These are phyloP conservation scores for Rhizomys pruinosus DNA, from an alignment of 2,113 vertebrate genomes.

Conservation along the genomic window DNA sequence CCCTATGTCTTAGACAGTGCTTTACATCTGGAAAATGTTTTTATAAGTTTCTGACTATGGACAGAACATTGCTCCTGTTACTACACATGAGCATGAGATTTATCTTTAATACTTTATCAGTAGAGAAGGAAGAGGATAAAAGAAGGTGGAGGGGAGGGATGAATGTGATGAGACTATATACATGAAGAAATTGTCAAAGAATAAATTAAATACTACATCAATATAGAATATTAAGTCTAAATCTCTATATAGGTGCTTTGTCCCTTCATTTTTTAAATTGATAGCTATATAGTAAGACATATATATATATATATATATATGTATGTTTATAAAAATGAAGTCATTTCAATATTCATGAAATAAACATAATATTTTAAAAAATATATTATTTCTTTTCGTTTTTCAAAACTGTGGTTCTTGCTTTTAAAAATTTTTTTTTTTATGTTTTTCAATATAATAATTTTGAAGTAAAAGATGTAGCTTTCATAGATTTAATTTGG, in stretches of 20 bases:
- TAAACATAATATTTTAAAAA: too few species aligned
- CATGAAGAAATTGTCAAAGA: not conserved
- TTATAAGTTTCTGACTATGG: not conserved
- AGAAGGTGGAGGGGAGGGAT: not conserved
- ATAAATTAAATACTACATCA: not conserved
- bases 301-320: not conserved
- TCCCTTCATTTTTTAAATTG: slow-evolving; percentile 37
- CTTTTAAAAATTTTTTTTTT: too few species aligned
- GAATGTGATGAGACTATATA: not conserved
- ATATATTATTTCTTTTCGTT: too few species aligned
- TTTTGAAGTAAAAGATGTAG: not conserved
- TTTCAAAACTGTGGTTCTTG: too few species aligned
- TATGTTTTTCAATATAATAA: too few species aligned
- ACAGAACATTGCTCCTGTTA: slow-evolving; percentile 5
- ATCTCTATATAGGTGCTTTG: not conserved
- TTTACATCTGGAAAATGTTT: not conserved
- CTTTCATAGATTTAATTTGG: slow-evolving; percentile 44
- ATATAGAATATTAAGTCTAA: slow-evolving; percentile 9
- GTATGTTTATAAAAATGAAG: slow-evolving; percentile 47
- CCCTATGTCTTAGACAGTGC: not conserved
- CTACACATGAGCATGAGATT: not conserved
- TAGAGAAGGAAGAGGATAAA: not conserved
- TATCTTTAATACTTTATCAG: not conserved
- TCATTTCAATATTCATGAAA: too few species aligned
- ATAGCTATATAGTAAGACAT: not conserved